A percentile compares a stretch with the other conserved stretches of the same genome.
phyloP scores from a whole-genome alignment of 2,888 invertebrate species.

The Nasonia oneida region DNA sequence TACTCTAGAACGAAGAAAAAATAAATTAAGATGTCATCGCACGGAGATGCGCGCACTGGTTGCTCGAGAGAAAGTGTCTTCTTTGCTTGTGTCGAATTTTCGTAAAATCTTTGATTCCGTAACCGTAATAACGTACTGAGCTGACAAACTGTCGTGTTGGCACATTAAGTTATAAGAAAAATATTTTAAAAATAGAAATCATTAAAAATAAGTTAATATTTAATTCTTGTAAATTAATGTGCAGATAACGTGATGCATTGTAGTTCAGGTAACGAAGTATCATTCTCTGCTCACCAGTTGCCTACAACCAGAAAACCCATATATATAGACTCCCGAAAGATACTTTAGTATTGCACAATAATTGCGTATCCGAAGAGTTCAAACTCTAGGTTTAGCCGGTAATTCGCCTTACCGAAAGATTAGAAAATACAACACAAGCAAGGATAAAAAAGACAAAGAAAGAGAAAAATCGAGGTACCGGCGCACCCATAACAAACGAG shows the following conservation, averaged over 20 bases:
- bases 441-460: not conserved
- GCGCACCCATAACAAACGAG: constrained; percentile 2
- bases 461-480: not conserved
- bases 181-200: constrained; percentile 22
- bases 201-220: constrained; percentile 44
- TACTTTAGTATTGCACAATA: not conserved
- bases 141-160: constrained; percentile 14
- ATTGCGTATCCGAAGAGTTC: not conserved
- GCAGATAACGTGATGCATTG: constrained; percentile 14
- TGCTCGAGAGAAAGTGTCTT: not conserved
- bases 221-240: constrained; percentile 39
- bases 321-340: too few relatives aligned
- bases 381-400: too few relatives aligned
- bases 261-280: constrained; percentile 18
- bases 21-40: constrained; percentile 75
- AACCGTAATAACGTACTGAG: not conserved
- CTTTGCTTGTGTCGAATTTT: constrained; percentile 33
- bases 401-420: not conserved
- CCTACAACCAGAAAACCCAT: not conserved
- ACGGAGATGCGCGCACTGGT: constrained; percentile 32
- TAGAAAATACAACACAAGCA: constrained; percentile 15
- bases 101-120: not conserved
- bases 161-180: constrained; percentile 45
- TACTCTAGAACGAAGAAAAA: constrained; percentile 65
- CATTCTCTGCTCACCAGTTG: not conserved